Conservation (phyloP, 2,797 vertebrate genomes). For the Pogoniulus pusillus region DNA sequence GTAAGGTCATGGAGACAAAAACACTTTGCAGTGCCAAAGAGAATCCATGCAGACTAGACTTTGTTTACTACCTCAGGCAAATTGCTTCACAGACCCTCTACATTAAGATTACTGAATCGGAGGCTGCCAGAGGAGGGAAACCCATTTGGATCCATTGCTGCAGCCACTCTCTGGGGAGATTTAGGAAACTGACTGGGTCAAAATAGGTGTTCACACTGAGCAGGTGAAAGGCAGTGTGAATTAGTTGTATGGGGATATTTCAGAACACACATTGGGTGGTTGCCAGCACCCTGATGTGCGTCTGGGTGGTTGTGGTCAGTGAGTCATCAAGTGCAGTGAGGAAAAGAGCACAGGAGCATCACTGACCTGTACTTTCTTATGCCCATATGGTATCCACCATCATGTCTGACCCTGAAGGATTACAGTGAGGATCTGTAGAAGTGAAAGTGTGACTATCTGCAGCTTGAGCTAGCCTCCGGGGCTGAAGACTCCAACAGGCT, state of each 20-base stretch:
- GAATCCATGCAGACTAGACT: not conserved
- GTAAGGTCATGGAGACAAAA: not conserved
- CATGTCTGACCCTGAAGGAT: not conserved
- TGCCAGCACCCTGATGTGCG: not conserved
- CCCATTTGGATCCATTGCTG: not conserved
- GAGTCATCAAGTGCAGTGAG: not conserved
- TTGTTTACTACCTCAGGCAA: not conserved
- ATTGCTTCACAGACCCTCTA: not conserved
- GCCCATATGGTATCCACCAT: not conserved
- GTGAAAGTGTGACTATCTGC: slow-evolving; percentile 22
- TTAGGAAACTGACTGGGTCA: not conserved
- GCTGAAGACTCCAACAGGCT: slow-evolving; percentile 50
- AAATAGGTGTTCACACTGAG: not conserved
- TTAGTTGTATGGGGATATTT: not conserved
- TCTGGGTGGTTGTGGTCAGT: not conserved
- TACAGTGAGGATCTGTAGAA: not conserved
- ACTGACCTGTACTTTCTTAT: not conserved
- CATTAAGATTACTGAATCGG: not conserved
- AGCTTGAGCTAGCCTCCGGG: slow-evolving; percentile 50
- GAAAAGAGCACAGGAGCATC: not conserved
- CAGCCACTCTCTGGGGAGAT: not conserved
- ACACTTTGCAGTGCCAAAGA: not conserved
- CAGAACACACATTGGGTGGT: rapidly evolving
- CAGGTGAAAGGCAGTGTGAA: not conserved
- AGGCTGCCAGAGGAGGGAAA: not conserved